phyloP scores from a whole-genome alignment of 2,797 vertebrate species.

The Setipinna tenuifilis region DNA sequence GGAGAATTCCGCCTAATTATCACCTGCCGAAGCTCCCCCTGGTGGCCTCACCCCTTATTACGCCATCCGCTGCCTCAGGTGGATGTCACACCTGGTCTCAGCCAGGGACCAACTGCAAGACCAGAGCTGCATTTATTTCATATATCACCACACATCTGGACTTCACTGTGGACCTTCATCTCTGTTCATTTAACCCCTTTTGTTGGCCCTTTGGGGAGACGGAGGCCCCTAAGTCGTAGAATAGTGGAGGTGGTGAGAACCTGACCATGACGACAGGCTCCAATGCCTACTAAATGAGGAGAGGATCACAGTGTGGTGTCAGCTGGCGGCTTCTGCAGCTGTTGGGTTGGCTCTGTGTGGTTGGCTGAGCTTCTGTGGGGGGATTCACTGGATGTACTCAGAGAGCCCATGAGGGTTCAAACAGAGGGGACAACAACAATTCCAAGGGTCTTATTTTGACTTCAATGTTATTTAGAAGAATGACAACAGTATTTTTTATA shows the following conservation, averaged over 20 bases:
- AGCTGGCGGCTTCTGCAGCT: no score
- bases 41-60: neutral
- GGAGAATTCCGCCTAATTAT: neutral
- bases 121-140: neutral
- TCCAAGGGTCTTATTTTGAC: neutral
- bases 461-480: neutral
- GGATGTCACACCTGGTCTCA: neutral
- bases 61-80: neutral
- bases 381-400: no score
- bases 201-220: no score
- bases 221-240: no score
- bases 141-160: neutral
- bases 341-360: no score
- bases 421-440: no score
- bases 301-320: no score
- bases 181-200: neutral
- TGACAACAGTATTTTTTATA: neutral
- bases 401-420: no score
- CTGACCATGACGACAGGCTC: no score
- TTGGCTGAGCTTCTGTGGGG: no score
- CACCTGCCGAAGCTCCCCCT: neutral
- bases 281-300: no score
- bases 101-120: neutral
- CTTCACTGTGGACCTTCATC: neutral
- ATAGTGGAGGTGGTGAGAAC: no score